phyloP scores from a whole-genome alignment of 2,888 invertebrate species.

The Sicus ferrugineus region DNA sequence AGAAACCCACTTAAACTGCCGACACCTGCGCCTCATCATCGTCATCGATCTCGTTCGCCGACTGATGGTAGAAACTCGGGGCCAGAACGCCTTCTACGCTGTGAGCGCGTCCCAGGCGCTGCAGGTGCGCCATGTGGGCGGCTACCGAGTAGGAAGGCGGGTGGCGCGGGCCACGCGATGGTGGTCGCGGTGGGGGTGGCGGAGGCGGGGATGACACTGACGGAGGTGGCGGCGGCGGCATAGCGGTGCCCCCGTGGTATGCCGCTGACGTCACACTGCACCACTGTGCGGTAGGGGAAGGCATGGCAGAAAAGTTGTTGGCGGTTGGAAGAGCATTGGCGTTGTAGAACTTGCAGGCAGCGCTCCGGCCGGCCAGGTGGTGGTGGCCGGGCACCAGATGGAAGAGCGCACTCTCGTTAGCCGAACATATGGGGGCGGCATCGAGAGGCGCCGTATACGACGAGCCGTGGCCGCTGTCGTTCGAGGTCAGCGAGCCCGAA shows the following conservation, averaged over 20 bases:
- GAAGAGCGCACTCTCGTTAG: conserved; percentile 19
- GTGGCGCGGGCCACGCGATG: conserved; percentile 61
- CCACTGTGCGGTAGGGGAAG: conserved; percentile 12
- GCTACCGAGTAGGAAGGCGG: conserved; percentile 86
- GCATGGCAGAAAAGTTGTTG: conserved; percentile 12
- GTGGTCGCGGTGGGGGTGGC: conserved; percentile 36
- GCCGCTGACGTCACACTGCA: conserved; percentile 12
- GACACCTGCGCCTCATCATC: conserved; percentile 50
- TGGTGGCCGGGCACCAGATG: conserved; percentile 28
- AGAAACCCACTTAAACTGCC: conserved; percentile 47
- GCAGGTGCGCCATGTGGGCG: conserved; percentile 84
- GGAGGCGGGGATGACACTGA: conserved; percentile 37
- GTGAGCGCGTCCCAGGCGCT: conserved; percentile 83
- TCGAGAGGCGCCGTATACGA: conserved; percentile 70
- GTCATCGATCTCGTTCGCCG: conserved; percentile 35
- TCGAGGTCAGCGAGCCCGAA: conserved; percentile 87
- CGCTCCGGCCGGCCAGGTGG: conserved; percentile 15
- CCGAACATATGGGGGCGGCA: conserved; percentile 3
- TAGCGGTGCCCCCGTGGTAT: neutral
- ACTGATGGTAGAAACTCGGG: conserved; percentile 46
- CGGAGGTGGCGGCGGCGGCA: too few relatives aligned
- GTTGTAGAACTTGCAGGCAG: conserved; percentile 1
- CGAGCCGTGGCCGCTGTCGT: conserved; percentile 89
- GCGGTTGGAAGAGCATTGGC: neutral
- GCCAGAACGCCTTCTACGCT: conserved; percentile 84